Evolutionary conservation across 1,140 invertebrate genomes (phyloP).

Genomic region (Drosophila neocordata): DNA sequence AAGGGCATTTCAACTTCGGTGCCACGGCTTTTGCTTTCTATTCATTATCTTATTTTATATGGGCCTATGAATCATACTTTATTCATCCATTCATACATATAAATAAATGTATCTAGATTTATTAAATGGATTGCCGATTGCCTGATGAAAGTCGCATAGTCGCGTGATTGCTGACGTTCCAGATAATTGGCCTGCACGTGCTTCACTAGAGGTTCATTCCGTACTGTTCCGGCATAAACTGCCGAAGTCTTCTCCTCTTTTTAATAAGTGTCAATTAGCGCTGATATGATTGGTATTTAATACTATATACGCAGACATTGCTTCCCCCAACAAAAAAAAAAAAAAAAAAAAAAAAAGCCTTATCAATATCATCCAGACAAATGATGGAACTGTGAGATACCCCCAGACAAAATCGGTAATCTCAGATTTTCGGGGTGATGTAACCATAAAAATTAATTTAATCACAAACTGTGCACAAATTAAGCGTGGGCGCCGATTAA

Average conservation of each 20-base stretch:
- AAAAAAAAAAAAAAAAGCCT: conserved; percentile 27
- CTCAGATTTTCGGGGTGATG: conserved; percentile 51
- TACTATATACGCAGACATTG: conserved; percentile 35
- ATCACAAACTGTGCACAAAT: conserved; percentile 26
- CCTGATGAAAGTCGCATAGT: conserved; percentile 33
- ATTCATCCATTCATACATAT: background rate
- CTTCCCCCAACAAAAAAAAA: background rate
- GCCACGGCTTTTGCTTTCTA: background rate
- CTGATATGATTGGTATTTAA: conserved; percentile 53
- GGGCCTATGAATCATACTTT: background rate
- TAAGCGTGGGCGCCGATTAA: conserved; percentile 46
- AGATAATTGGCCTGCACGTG: conserved; percentile 65
- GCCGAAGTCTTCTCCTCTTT: conserved; percentile 38
- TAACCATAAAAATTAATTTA: conserved; percentile 64
- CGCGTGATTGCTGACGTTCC: conserved; percentile 37
- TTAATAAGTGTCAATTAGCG: conserved; percentile 75
- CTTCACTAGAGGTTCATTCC: conserved; percentile 5
- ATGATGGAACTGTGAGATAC: conserved; percentile 40
- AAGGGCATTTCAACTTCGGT: background rate
- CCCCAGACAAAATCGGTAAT: conserved; percentile 27
- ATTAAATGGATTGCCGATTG: conserved; percentile 2
- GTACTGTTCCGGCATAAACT: conserved; percentile 45
- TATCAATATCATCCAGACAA: conserved; percentile 53
- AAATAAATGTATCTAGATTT: background rate
- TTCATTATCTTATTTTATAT: background rate